Evolutionary conservation across 2,888 invertebrate species (phyloP), one percentile per base, ranked within the genome.

Genomic region (Calephelis perditalis): DNA sequence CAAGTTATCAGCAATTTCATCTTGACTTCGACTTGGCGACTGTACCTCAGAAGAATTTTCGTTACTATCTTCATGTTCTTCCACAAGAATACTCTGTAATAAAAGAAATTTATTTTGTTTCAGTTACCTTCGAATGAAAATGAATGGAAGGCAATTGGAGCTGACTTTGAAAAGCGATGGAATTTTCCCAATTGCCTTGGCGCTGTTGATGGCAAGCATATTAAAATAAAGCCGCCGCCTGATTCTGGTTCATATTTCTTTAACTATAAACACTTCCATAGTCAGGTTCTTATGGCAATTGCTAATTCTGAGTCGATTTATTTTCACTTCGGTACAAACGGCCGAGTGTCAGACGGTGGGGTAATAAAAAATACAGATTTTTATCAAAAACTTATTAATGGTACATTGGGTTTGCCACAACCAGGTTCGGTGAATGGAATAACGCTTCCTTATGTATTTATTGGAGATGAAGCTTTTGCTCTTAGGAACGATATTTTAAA

Each of bases 271-370:
- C 54, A 54, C 15, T 54, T 54, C 15, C 54, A 54, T 8, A 54
- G 52, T 52, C 52, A 52, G n/a, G 52, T 52, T 26, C 52, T 15
- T 3, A 52, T 52, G 52, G 52, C 52, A 8, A 52, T 52, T 52
- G 52, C 52, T n/a, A 52, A 52, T 52, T 52, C 6, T 52, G 52
- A 26, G 26, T 26, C 3, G 26, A 52, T 52, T 52, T 52, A 52
- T 52, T 52, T 52, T 52, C 52, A 52, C n/a, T 52, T 52, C 26
- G 52, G n/a, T 26, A 52, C 9, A 52, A 52, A 52, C 52, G 52
- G 52, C 52, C 7, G 44, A 52, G 52, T n/a, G 10, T 52, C 52
- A n/a, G 52, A 52, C n/a, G 52, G 15, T 52, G 52, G 52, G 8
- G 52, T 52, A 11, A 52, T 52, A 52, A 52, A 52, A 11, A n/a